Percentiles rank a stretch among this genome's conserved stretches.
Evolutionary conservation across 2,113 vertebrate genomes (phyloP).

Genomic region (Corvus hawaiiensis): DNA sequence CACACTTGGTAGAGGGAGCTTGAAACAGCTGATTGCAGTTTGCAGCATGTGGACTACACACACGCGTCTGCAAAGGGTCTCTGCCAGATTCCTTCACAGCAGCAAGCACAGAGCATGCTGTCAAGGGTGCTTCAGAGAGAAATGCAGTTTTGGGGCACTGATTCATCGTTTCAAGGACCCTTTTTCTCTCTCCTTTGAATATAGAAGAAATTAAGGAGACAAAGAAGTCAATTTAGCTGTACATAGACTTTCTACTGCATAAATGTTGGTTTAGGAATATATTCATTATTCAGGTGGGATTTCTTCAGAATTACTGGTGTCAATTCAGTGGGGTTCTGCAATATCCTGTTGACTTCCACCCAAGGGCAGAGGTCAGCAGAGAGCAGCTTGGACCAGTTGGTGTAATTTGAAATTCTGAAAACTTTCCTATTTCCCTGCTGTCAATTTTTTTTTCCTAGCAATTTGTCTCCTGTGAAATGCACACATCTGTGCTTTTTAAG

Average conservation of each 20-base stretch:
- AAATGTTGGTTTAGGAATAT: background rate
- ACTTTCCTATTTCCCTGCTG: background rate
- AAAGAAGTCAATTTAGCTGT: background rate
- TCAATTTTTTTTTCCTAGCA: background rate
- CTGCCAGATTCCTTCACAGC: background rate
- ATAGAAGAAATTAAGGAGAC: background rate
- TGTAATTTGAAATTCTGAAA: background rate
- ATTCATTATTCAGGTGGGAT: background rate
- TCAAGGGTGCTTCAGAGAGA: background rate
- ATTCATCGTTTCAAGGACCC: background rate
- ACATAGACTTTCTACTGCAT: background rate
- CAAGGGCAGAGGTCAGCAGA: background rate
- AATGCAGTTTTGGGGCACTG: background rate
- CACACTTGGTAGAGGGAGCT: background rate
- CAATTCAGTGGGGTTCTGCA: background rate
- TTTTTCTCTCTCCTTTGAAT: background rate
- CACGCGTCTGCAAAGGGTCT: background rate
- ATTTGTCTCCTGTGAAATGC: background rate
- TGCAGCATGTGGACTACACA: background rate
- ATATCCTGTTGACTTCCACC: background rate
- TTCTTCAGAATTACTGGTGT: background rate
- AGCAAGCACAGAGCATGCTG: background rate
- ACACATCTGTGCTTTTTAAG: background rate
- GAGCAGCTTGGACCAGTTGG: background rate
- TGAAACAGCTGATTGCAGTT: background rate